Base-by-base conservation (phyloP, 1,140 invertebrate genomes). In the Lepeophtheirus salmonis region DNA sequence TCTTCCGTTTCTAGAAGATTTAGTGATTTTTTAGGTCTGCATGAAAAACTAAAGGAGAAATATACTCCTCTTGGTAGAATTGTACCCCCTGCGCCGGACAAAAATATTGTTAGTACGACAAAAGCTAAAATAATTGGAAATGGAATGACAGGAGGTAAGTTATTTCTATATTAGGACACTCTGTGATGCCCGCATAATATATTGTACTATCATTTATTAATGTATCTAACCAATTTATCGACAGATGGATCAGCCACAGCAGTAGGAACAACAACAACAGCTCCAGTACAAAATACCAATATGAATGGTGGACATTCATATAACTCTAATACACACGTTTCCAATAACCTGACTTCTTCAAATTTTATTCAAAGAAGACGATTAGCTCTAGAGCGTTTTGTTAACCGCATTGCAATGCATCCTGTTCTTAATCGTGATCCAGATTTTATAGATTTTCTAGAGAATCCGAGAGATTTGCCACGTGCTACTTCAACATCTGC, bases 41-140 rank as follows among this genome's bases (percentile, higher is more conserved):
- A 97, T 74, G 85, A 92, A 65, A 95, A 97, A 73, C 73, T 99
- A 21, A 83, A 82, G 0, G 89, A 90, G 67, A 97, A 96, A 71
- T 92, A 97, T 76, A 75, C 89, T 51, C 81, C 85, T 64, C 78
- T 81, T 64, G 96, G 96, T 2, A 78, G 88, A 66, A 92, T 98
- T 65, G 90, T 99, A 68, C 95, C 95, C 14, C 90, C 92, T 16
- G 89, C 94, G n/a, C 95, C 95, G 10, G 90, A 97, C 67, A 99
- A 99, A 73, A 95, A 85, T 78, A 84, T 95, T 64, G 80, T 96
- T 65, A 90, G 88, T 85, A 75, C 51, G 50, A 94, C 92, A 2
- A 97, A 96, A 75, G 80, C 97, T 1, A 97, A 97, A 76, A 92
- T 97, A 79, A 87, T 86, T 2, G 14, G 21, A 12, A 75, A 77